Evolutionary conservation across 2,888 invertebrate species (phyloP), one percentile per base, ranked within the genome.

Genomic region (Malacosoma neustria): DNA sequence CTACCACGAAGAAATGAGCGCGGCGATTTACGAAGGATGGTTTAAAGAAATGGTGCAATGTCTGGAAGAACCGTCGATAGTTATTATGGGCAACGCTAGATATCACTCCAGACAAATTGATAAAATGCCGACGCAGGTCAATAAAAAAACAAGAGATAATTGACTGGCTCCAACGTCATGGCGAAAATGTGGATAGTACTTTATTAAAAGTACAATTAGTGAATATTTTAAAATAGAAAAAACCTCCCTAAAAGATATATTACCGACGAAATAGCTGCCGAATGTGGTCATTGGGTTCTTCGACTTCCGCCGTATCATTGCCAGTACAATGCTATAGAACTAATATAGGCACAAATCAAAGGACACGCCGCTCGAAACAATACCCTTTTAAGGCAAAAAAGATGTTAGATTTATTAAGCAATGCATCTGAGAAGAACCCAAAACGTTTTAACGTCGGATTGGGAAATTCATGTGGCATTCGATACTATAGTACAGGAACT

Each of bases 101-200:
- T 40, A 38, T 33, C 40, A 42, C 38, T 42, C 40, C 22, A 14
- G 38, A 30, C 39, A 39, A 41, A 41, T 39, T 38, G 34, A 40
- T 38, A 42, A 42, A 42, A 36, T 37, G 35, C 39, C 39, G 15
- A 39, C 39, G 14, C 39, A 36, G 35, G 35, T 31, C 36, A 37
- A 42, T 15, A 39, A 32, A 39, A 39, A 39, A n/a, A 37, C 33
- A 36, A 15, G 15, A 15, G 15, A 15, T 15, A n/a, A n/a, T 15
- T 1, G 15, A 12, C 11, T 31, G 15, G 15, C 15, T 15, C 15
- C 15, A 15, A 11, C 31, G 2, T 31, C 2, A 11, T 31, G 12
- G 31, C 1, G 11, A 31, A 31, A 11, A 31, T 31, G 11, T 31
- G 11, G 15, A 15, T 15, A 15, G 7, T 15, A 15, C 15, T 15